Percentiles rank a stretch among this genome's conserved stretches.
These are phyloP conservation scores for Orchestia grillus DNA, from an alignment of 1,140 invertebrate species.

Conservation along the genomic window DNA sequence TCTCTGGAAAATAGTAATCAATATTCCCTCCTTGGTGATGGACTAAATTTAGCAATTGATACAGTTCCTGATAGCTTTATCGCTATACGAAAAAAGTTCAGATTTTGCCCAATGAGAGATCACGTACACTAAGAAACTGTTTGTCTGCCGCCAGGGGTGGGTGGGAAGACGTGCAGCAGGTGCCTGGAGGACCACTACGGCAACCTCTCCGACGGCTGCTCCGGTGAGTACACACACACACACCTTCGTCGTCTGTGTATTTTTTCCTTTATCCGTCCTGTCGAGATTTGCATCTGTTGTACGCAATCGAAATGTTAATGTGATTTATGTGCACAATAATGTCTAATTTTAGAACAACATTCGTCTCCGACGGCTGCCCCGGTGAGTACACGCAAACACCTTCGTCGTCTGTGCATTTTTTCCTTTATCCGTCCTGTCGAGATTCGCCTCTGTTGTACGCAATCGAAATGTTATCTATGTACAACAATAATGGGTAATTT, in stretches of 20 bases:
- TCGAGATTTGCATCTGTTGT: too few relatives aligned
- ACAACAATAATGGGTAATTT: too few relatives aligned
- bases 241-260: neutral
- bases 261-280: too few relatives aligned
- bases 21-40: too few relatives aligned
- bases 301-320: too few relatives aligned
- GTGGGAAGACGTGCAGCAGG: conserved; percentile 72
- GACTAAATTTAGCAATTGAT: neutral
- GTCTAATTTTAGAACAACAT: too few relatives aligned
- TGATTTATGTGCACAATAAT: too few relatives aligned
- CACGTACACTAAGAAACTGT: neutral
- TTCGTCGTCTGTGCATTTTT: neutral
- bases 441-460: too few relatives aligned
- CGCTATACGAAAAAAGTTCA: neutral
- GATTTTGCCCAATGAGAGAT: neutral
- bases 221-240: conserved; percentile 68
- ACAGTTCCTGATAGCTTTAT: neutral
- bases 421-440: too few relatives aligned
- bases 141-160: conserved; percentile 71
- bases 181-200: conserved; percentile 70
- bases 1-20: too few relatives aligned
- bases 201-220: conserved; percentile 69
- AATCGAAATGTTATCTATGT: too few relatives aligned
- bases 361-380: too few relatives aligned
- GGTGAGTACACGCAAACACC: conserved; percentile 67